Evolutionary conservation across 2,888 invertebrate genomes (phyloP).

Genomic region (Alloscopus bannaensis): DNA sequence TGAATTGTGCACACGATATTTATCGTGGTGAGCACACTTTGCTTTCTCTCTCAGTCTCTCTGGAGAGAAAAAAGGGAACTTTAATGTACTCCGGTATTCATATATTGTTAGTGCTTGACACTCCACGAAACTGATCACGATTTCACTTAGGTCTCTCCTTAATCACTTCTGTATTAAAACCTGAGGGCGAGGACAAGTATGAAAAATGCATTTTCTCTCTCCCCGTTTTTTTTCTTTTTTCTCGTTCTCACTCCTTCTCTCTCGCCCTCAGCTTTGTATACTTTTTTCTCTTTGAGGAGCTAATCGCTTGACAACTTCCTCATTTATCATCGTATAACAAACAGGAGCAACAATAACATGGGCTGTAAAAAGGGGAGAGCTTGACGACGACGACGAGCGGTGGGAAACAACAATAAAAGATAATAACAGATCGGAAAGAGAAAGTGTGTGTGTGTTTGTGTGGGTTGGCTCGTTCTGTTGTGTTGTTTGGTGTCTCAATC

Average conservation of each 20-base stretch:
- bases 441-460: too few species aligned
- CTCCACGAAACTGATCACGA: slow-evolving; percentile 16
- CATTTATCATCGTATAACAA: slow-evolving; percentile 56
- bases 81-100: not conserved
- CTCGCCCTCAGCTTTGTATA: not conserved
- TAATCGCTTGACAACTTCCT: slow-evolving; percentile 58
- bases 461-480: too few species aligned
- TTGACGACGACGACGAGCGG: slow-evolving; percentile 35
- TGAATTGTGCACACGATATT: too few species aligned
- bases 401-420: slow-evolving; percentile 35
- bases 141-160: not conserved
- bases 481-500: slow-evolving; percentile 14
- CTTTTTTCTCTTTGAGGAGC: slow-evolving; percentile 25
- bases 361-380: slow-evolving; percentile 34
- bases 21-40: too few species aligned
- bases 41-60: too few species aligned
- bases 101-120: not conserved
- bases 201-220: not conserved
- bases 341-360: slow-evolving; percentile 25
- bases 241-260: not conserved
- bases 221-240: slow-evolving; percentile 20
- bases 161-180: slow-evolving; percentile 1
- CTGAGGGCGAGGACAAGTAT: not conserved
- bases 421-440: slow-evolving; percentile 18
- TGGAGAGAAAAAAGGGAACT: too few species aligned